phyloP scores from a whole-genome alignment of 2,797 vertebrate genomes.

The Fistularia tabacaria region DNA sequence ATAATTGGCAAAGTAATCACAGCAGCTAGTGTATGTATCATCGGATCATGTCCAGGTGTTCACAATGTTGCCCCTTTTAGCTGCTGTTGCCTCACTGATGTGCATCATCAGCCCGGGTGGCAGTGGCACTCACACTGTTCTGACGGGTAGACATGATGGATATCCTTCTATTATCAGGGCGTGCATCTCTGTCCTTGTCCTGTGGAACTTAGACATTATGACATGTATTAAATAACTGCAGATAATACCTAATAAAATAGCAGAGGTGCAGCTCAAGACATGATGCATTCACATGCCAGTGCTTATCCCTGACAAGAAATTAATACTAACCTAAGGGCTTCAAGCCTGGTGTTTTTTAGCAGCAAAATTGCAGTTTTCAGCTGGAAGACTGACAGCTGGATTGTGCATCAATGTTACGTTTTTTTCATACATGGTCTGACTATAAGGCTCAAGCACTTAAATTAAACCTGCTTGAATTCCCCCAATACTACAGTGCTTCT shows the following conservation, averaged over 20 bases:
- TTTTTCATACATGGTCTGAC: constrained; percentile 26
- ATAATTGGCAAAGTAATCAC: constrained; percentile 30
- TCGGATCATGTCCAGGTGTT: constrained; percentile 33
- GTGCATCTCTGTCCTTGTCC: constrained; percentile 47
- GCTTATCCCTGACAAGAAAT: constrained; percentile 41
- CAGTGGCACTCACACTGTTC: constrained; percentile 22
- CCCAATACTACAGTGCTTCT: too few relatives aligned
- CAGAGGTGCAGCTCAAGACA: constrained; percentile 25
- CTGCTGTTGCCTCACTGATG: constrained; percentile 11
- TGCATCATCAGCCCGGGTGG: constrained; percentile 28
- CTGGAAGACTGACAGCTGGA: constrained; percentile 8
- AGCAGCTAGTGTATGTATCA: constrained; percentile 25
- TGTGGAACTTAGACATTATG: constrained; percentile 35
- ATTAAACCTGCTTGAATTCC: neutral
- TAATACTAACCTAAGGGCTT: constrained; percentile 45
- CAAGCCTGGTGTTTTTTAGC: constrained; percentile 37
- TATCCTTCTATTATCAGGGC: constrained; percentile 63
- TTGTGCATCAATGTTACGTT: constrained; percentile 19
- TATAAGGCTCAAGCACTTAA: constrained; percentile 12
- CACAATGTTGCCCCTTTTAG: constrained; percentile 8
- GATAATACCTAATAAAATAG: constrained; percentile 65
- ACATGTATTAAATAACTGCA: constrained; percentile 67
- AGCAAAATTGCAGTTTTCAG: constrained; percentile 37
- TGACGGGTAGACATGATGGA: constrained; percentile 65
- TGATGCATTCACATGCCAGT: constrained; percentile 55